These are phyloP conservation scores for Hirudo medicinalis DNA, from an alignment of 1,140 invertebrate genomes.

Conservation along the genomic window DNA sequence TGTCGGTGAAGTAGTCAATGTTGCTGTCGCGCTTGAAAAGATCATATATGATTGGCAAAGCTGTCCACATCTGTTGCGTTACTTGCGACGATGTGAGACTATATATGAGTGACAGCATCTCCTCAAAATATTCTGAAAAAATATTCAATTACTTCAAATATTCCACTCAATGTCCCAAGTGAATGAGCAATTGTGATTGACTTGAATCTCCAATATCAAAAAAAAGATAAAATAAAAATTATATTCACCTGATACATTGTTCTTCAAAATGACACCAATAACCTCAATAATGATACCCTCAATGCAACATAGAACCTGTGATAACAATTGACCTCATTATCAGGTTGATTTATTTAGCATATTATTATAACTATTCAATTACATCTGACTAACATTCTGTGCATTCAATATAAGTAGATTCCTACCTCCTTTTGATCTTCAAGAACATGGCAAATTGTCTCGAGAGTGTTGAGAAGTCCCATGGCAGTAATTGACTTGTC, in stretches of 20 bases:
- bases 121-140: slow-evolving; percentile 60
- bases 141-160: no score
- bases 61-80: slow-evolving; percentile 87
- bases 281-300: slow-evolving; percentile 87
- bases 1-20: slow-evolving; percentile 91
- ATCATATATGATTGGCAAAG: slow-evolving; percentile 74
- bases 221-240: neutral
- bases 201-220: neutral
- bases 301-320: slow-evolving; percentile 67
- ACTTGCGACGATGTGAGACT: slow-evolving; percentile 76
- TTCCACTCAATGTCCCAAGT: no score
- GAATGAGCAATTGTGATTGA: no score
- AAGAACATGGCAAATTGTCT: slow-evolving; percentile 84
- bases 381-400: neutral
- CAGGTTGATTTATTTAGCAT: no score
- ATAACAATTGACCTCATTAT: slow-evolving; percentile 8
- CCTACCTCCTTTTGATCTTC: slow-evolving; percentile 59
- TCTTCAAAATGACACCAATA: slow-evolving; percentile 70
- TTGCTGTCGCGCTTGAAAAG: slow-evolving; percentile 77
- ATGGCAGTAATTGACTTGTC: slow-evolving; percentile 95
- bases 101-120: slow-evolving; percentile 66
- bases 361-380: no score
- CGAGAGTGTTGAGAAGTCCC: slow-evolving; percentile 88
- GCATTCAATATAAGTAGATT: neutral
- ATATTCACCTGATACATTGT: slow-evolving; percentile 61